These are phyloP conservation scores for Epistrophe eligans DNA, from an alignment of 2,888 invertebrate species.

Conservation along the genomic window DNA sequence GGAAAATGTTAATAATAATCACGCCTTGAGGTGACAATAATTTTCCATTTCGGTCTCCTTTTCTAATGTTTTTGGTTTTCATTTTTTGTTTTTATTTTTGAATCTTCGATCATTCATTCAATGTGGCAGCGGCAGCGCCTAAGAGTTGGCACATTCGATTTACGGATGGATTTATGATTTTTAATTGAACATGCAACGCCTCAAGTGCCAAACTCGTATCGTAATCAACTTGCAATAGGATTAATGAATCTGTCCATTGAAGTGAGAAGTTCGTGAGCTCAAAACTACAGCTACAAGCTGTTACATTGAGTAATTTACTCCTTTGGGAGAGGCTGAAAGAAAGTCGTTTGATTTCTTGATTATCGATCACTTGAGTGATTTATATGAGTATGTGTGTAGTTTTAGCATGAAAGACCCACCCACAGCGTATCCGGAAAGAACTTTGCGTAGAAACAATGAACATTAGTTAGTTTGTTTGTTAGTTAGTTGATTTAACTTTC, in stretches of 20 bases:
- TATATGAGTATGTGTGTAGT: not conserved
- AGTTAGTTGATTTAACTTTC: too few species aligned
- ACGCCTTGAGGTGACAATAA: slow-evolving; percentile 71
- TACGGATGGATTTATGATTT: slow-evolving; percentile 66
- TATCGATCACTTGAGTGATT: slow-evolving; percentile 25
- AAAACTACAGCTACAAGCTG: slow-evolving; percentile 16
- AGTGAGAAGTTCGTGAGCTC: slow-evolving; percentile 55
- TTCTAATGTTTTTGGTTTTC: slow-evolving; percentile 30
- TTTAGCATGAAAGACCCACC: not conserved
- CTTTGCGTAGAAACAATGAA: too few species aligned
- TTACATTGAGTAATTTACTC: slow-evolving; percentile 27
- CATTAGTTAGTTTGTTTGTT: too few species aligned
- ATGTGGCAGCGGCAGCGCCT: slow-evolving; percentile 19
- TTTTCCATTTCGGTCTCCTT: slow-evolving; percentile 50
- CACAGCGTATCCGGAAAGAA: not conserved
- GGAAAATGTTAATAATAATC: slow-evolving; percentile 70
- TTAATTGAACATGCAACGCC: slow-evolving; percentile 68
- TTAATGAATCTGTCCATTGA: slow-evolving; percentile 55
- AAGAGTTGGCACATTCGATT: slow-evolving; percentile 58
- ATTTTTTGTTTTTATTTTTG: slow-evolving; percentile 14
- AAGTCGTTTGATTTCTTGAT: slow-evolving; percentile 50
- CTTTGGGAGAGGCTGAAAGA: slow-evolving; percentile 45
- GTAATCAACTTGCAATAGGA: slow-evolving; percentile 57
- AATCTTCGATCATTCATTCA: slow-evolving; percentile 48
- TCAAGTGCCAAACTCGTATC: slow-evolving; percentile 43